phyloP scores from a whole-genome alignment of 2,113 vertebrate species.

The Gnathonemus echidnorhynchus region DNA sequence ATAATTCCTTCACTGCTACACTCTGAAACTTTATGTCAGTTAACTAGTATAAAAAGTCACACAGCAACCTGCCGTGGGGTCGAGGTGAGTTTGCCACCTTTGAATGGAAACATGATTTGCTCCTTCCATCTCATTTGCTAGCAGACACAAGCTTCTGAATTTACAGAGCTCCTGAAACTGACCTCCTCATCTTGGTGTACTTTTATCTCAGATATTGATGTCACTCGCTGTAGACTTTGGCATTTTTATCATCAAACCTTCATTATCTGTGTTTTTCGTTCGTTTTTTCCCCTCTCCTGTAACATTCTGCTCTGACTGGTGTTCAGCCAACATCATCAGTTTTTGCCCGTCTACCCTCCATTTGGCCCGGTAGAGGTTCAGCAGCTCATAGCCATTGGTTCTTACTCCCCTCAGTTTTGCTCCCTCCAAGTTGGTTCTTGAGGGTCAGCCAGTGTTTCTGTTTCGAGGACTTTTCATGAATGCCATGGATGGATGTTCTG shows the following conservation, averaged over 20 bases:
- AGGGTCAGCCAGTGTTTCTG: not conserved
- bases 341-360: not conserved
- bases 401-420: not conserved
- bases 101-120: not conserved
- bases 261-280: not conserved
- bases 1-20: not conserved
- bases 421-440: not conserved
- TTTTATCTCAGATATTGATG: not conserved
- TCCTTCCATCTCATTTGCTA: not conserved
- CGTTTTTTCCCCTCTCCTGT: not conserved
- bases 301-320: not conserved
- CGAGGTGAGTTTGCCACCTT: not conserved
- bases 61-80: not conserved
- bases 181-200: not conserved
- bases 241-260: not conserved
- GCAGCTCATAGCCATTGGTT: not conserved
- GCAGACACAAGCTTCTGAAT: not conserved
- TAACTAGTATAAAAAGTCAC: not conserved
- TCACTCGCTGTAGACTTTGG: not conserved
- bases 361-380: not conserved
- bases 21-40: not conserved
- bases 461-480: not conserved
- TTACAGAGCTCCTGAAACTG: not conserved
- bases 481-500: not conserved
- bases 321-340: not conserved